Conservation (phyloP, 2,797 vertebrate genomes). For the Mus minutoides region DNA sequence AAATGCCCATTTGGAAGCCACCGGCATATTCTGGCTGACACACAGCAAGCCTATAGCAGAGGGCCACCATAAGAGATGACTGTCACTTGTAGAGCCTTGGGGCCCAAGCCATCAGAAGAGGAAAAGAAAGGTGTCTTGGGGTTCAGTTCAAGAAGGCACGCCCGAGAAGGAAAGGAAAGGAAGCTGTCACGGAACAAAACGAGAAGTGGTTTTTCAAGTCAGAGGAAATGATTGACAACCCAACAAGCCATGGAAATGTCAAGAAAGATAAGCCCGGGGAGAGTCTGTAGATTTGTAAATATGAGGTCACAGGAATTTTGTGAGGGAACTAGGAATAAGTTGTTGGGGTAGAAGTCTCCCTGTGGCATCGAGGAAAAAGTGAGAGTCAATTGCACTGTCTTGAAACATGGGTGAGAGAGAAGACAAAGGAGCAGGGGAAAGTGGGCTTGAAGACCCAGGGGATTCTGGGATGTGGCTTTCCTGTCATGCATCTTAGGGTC, state of each 20-base stretch:
- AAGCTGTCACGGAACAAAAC: neutral
- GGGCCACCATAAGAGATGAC: neutral
- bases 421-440: accelerated
- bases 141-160: neutral
- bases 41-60: neutral
- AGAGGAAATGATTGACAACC: conserved; percentile 6
- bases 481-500: neutral
- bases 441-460: neutral
- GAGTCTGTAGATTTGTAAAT: neutral
- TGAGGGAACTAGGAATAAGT: neutral
- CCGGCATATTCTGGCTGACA: accelerated
- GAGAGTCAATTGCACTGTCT: neutral
- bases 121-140: neutral
- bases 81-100: neutral
- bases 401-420: neutral
- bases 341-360: neutral
- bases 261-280: neutral
- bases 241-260: neutral
- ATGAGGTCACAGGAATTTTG: conserved; percentile 35
- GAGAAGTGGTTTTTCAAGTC: neutral
- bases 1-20: neutral
- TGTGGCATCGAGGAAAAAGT: neutral
- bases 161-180: neutral
- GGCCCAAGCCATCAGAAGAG: accelerated
- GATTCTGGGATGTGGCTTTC: neutral